Base-by-base conservation (phyloP, 2,888 invertebrate genomes). In the Leptarthrus brevirostris region DNA sequence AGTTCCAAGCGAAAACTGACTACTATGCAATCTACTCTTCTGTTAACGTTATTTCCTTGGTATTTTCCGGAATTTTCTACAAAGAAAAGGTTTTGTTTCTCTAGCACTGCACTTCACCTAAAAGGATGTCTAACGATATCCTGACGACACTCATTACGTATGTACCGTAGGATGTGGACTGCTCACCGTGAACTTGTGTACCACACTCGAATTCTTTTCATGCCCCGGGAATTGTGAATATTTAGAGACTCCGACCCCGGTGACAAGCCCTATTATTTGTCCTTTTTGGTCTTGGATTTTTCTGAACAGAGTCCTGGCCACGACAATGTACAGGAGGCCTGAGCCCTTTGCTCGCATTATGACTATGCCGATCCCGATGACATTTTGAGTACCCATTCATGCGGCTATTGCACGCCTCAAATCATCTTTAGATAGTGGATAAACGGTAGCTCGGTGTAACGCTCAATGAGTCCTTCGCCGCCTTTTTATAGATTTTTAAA, bases 321-420 rank as follows among this genome's bases (percentile, higher is more conserved):
- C n/a, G n/a, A n/a, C n/a, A n/a, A n/a, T n/a, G n/a, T n/a, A n/a
- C n/a, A n/a, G n/a, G n/a, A n/a, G n/a, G n/a, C n/a, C n/a, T n/a
- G n/a, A n/a, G n/a, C n/a, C n/a, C n/a, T n/a, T n/a, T n/a, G 12
- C n/a, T 12, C 40, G n/a, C 14, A 3, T 49, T 18, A n/a, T 16
- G 6, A 61, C n/a, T n/a, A n/a, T 0, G 14, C 58, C 34, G 58
- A 22, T 40, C 20, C 36, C 61, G 22, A 61, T 40, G 61, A 30
- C 40, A 40, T 61, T 61, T 61, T 40, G 22, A 61, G 61, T 34
- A 44, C 22, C 40, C 24, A 61, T 61, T 30, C 61, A 61, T 22
- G 61, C 44, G 61, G 22, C 44, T 40, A 34, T n/a, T 40, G 61
- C 61, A 40, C 61, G 22, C 61, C 30, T 61, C 40, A n/a, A 56